Conservation (phyloP, 2,113 vertebrate species). For the Rynchops niger region DNA sequence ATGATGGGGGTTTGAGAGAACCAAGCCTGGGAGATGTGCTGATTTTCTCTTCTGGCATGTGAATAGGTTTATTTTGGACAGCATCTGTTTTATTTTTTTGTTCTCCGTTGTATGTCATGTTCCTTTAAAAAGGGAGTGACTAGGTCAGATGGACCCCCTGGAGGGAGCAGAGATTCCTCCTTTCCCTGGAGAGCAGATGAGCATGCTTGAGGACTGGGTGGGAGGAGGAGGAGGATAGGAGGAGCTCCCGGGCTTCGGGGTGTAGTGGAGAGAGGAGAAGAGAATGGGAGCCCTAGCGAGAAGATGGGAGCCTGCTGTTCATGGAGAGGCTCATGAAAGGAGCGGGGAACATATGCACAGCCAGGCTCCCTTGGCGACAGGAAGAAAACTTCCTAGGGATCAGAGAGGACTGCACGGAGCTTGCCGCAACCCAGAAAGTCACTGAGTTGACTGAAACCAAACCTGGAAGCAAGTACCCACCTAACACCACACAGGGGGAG, state of each 20-base stretch:
- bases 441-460: background rate
- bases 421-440: background rate
- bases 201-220: constrained; percentile 38
- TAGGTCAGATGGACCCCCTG: constrained; percentile 62
- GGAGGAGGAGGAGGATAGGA: constrained; percentile 13
- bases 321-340: constrained; percentile 12
- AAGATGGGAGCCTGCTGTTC: constrained; percentile 56
- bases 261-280: background rate
- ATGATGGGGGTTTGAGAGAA: constrained; percentile 5
- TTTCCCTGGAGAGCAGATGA: constrained; percentile 69
- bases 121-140: constrained; percentile 56
- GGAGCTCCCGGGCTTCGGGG: background rate
- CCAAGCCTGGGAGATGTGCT: constrained; percentile 43
- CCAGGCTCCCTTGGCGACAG: background rate
- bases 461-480: background rate
- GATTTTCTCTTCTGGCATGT: constrained; percentile 55
- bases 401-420: background rate
- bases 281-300: background rate
- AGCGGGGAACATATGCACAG: background rate
- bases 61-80: constrained; percentile 61
- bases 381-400: constrained; percentile 14
- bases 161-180: constrained; percentile 57
- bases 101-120: background rate
- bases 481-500: background rate
- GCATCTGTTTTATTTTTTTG: constrained; percentile 64